Percentiles rank a stretch among this genome's conserved stretches.
These are phyloP conservation scores for Ridgeia piscesae DNA, from an alignment of 1,140 invertebrate species.

Conservation along the genomic window DNA sequence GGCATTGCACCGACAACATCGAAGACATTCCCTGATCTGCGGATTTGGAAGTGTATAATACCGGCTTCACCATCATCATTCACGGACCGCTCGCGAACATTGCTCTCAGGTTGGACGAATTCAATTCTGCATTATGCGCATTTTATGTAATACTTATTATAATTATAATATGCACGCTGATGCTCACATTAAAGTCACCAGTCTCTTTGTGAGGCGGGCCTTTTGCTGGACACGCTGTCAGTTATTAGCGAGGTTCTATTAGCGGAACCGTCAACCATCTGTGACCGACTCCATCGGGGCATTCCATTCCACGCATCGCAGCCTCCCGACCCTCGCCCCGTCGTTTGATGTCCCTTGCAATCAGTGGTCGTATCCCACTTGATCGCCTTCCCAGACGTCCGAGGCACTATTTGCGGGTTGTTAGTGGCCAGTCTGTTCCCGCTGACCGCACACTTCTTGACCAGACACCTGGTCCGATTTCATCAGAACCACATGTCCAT, in stretches of 20 bases:
- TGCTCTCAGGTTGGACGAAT: no score
- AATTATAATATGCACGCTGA: no score
- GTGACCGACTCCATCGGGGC: background rate
- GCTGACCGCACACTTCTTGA: background rate
- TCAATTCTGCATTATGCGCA: no score
- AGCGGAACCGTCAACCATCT: background rate
- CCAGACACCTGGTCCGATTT: background rate
- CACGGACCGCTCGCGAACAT: no score
- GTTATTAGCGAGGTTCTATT: background rate
- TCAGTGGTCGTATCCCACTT: background rate
- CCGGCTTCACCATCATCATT: no score
- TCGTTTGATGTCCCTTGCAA: background rate
- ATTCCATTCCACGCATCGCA: background rate
- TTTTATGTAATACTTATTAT: no score
- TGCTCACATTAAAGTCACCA: no score
- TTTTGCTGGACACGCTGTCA: background rate
- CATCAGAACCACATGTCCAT: background rate
- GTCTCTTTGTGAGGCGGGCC: background rate
- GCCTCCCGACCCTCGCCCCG: background rate
- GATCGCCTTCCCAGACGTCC: background rate
- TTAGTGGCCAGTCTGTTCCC: background rate
- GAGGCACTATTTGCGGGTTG: background rate
- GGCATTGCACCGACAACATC: no score
- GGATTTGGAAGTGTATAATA: no score
- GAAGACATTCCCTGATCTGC: no score